Conservation (phyloP, 2,113 vertebrate species). For the Phalacrocorax pelagicus region DNA sequence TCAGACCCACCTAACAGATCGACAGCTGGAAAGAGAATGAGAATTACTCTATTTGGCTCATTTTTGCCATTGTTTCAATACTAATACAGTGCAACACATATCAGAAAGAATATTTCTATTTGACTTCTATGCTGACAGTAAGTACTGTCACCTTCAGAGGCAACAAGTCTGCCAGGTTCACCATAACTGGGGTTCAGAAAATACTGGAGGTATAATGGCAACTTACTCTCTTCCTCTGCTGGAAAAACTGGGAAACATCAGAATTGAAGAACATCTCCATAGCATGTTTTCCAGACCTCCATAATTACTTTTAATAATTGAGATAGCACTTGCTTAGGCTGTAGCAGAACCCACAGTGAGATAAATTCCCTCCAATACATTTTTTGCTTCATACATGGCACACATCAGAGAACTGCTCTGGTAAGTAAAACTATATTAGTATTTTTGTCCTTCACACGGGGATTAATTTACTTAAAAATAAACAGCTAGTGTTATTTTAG, state of each 20-base stretch:
- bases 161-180: not conserved
- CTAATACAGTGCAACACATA: not conserved
- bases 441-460: not conserved
- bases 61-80: not conserved
- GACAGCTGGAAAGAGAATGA: not conserved
- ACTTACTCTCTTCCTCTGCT: not conserved
- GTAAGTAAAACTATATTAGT: not conserved
- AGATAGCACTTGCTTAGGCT: not conserved
- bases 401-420: not conserved
- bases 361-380: not conserved
- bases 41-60: not conserved
- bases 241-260: not conserved
- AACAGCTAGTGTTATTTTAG: not conserved
- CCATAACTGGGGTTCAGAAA: not conserved
- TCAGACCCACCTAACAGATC: not conserved
- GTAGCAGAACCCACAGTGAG: not conserved
- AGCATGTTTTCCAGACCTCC: not conserved
- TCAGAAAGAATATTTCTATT: not conserved
- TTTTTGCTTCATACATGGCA: not conserved
- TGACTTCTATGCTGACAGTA: not conserved
- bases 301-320: not conserved
- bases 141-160: not conserved
- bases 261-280: not conserved
- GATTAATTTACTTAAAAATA: not conserved
- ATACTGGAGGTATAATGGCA: not conserved